These are phyloP conservation scores for Fabriciana adippe DNA, from an alignment of 2,888 invertebrate genomes.

Conservation along the genomic window DNA sequence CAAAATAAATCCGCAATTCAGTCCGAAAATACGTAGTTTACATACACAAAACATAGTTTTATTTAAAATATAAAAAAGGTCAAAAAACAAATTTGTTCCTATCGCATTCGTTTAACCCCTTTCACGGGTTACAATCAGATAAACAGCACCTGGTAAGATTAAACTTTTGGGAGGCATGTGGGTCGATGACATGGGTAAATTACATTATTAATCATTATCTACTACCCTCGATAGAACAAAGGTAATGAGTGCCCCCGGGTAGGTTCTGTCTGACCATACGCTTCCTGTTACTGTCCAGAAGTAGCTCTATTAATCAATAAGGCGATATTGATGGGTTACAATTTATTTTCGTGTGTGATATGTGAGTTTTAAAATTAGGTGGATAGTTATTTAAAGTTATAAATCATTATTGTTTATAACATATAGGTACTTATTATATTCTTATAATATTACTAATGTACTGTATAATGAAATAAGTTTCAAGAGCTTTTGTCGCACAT, in stretches of 20 bases:
- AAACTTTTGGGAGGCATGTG: constrained; percentile 65
- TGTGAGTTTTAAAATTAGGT: neutral
- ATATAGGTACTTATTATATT: no score
- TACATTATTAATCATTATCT: constrained; percentile 78
- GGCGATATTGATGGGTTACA: constrained; percentile 15
- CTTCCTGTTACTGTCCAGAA: constrained; percentile 51
- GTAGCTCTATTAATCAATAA: constrained; percentile 63
- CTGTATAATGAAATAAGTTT: no score
- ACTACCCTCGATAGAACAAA: constrained; percentile 56
- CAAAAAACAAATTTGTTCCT: constrained; percentile 33
- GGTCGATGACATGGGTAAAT: constrained; percentile 76
- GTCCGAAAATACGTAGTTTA: no score
- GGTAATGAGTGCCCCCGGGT: constrained; percentile 63
- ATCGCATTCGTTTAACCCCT: constrained; percentile 60
- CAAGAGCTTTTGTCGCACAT: no score
- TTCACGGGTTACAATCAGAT: constrained; percentile 73
- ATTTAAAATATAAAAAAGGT: neutral
- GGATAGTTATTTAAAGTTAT: neutral
- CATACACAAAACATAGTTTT: no score
- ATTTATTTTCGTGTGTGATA: neutral
- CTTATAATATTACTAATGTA: no score
- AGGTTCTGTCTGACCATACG: constrained; percentile 55
- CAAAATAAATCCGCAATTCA: no score
- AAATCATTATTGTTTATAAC: no score
- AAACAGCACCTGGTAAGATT: constrained; percentile 75